phyloP scores from a whole-genome alignment of 1,140 invertebrate genomes.

The Adoxophyes honmai region DNA sequence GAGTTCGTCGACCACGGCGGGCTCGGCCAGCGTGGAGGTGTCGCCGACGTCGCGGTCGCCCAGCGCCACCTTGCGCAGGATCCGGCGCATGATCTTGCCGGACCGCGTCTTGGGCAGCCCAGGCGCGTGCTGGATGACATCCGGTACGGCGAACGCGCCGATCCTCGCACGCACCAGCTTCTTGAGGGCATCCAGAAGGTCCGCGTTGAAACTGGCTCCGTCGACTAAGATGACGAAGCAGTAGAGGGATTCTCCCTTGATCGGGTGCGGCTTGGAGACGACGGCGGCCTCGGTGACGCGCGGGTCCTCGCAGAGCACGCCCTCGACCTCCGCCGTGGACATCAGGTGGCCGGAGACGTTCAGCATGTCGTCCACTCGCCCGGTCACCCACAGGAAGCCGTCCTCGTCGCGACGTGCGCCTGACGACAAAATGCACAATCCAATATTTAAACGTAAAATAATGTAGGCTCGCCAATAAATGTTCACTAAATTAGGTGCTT shows the following conservation, averaged over 20 bases:
- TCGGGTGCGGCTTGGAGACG: constrained; percentile 93
- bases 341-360: constrained; percentile 98
- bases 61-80: constrained; percentile 94
- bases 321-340: constrained; percentile 97
- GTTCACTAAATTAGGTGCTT: too few species aligned
- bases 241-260: constrained; percentile 98
- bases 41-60: constrained; percentile 94
- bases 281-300: constrained; percentile 95
- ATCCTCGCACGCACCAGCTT: constrained; percentile 93
- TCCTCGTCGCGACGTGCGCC: constrained; percentile 94
- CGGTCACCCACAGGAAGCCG: constrained; percentile 98
- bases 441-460: too few species aligned
- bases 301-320: constrained; percentile 90
- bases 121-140: constrained; percentile 94
- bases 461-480: too few species aligned
- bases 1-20: constrained; percentile 87
- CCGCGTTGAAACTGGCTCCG: constrained; percentile 82
- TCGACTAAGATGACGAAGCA: constrained; percentile 96
- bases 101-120: constrained; percentile 97
- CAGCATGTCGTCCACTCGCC: constrained; percentile 97
- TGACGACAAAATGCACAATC: constrained; percentile 55
- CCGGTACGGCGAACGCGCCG: constrained; percentile 97
- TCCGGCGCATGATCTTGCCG: constrained; percentile 98
- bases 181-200: constrained; percentile 87
- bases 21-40: constrained; percentile 94